Evolutionary conservation across 2,888 invertebrate species (phyloP), one percentile per base, ranked within the genome.

Genomic region (Tetrapedia diversipes): DNA sequence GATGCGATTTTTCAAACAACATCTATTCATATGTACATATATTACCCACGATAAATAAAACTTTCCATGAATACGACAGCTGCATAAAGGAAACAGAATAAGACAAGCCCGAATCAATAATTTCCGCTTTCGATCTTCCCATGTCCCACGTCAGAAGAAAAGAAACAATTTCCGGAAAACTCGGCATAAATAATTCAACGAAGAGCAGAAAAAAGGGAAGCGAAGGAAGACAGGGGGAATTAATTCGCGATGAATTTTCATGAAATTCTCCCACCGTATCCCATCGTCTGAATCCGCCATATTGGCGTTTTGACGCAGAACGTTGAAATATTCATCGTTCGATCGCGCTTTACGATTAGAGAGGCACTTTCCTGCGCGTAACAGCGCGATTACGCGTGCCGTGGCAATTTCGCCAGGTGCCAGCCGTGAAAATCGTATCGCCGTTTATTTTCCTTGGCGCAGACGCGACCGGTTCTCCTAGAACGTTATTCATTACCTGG

Each of bases 401-500:
- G 6, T 24, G 37, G 53, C 37, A 64, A 71, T 81, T 74, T 66
- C 82, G 65, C 73, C 22, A 32, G 61, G 49, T 47, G 34, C 66
- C 41, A 60, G 49, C 65, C 72, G 57, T 45, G 65, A 72, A 81
- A 66, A 64, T 69, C 56, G 43, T 66, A 68, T 59, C 60, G 53
- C 56, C 56, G 47, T 45, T 56, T 47, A 47, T 47, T 63, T 27
- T 51, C 37, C 37, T 19, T 14, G 4, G 7, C 14, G n/a, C 37
- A 16, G 41, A n/a, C 49, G n/a, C 49, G 27, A 14, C 49, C 14
- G 1, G 3, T 22, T 19, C 14, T 29, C 11, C n/a, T n/a, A n/a
- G 14, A n/a, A 49, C 45, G 61, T 71, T 29, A 54, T 37, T 74
- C 61, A 76, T 64, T 92, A 92, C 97, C 96, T 0, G 97, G 97